Percentiles rank a stretch among this genome's conserved stretches.
Evolutionary conservation across 2,888 invertebrate genomes (phyloP).

Genomic region (Eilema caniola): DNA sequence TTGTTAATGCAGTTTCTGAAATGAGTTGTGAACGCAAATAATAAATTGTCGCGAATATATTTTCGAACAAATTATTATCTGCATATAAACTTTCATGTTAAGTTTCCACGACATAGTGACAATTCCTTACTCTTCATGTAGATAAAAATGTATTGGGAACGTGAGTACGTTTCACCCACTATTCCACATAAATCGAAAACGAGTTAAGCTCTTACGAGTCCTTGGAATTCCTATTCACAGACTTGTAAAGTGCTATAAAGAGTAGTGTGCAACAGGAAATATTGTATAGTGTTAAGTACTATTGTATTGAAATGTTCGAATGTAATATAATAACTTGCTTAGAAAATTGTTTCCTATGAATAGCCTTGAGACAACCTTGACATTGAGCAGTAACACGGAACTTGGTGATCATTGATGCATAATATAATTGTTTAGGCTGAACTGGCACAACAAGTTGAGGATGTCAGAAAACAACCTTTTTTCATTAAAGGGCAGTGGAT

Average conservation of each 20-base stretch:
- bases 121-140: too few species aligned
- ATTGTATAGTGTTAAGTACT: too few species aligned
- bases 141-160: too few species aligned
- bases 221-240: neutral
- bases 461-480: neutral
- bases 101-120: too few species aligned
- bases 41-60: too few species aligned
- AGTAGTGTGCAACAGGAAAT: neutral
- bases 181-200: too few species aligned
- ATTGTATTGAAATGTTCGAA: neutral
- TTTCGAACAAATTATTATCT: too few species aligned
- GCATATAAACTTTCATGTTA: too few species aligned
- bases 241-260: neutral
- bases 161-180: too few species aligned
- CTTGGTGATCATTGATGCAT: constrained; percentile 34
- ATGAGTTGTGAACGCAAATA: too few species aligned
- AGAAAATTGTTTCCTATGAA: constrained; percentile 25
- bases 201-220: too few species aligned
- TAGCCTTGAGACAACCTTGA: constrained; percentile 39
- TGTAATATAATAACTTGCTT: neutral
- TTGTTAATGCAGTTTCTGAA: too few species aligned
- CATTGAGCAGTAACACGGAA: constrained; percentile 31
- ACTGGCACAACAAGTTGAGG: constrained; percentile 18
- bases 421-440: constrained; percentile 16
- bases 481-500: neutral